Percentiles rank a stretch among this genome's conserved stretches.
These are phyloP conservation scores for Matsumyia berberina DNA, from an alignment of 2,888 invertebrate species.

Conservation along the genomic window DNA sequence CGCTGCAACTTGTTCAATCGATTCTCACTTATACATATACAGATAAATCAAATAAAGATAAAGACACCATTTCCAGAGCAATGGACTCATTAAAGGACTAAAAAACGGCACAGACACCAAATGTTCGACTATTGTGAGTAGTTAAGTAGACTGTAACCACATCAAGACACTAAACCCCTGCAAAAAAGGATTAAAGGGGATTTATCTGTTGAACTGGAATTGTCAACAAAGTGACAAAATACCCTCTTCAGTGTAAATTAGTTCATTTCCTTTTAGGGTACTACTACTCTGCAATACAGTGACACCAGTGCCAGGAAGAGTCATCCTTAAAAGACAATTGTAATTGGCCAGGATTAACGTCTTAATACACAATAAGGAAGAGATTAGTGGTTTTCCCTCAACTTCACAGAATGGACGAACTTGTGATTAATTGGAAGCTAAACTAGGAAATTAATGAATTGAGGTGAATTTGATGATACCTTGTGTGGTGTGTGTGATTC, in stretches of 20 bases:
- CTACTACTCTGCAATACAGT: conserved; percentile 8
- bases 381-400: conserved; percentile 29
- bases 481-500: neutral
- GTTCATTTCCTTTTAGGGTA: conserved; percentile 23
- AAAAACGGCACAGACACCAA: no score
- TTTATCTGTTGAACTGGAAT: conserved; percentile 44
- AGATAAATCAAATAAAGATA: no score
- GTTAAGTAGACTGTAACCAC: neutral
- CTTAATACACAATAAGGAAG: conserved; percentile 53
- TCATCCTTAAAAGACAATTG: conserved; percentile 35
- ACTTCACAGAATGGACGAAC: conserved; percentile 47
- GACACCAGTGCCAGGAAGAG: conserved; percentile 6
- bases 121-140: no score
- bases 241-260: conserved; percentile 44
- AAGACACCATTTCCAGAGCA: no score
- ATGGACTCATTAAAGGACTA: no score
- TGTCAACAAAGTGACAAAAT: conserved; percentile 51
- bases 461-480: neutral
- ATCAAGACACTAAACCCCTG: conserved; percentile 10
- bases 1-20: no score
- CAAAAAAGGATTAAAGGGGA: conserved; percentile 31
- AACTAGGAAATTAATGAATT: neutral
- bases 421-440: conserved; percentile 38
- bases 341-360: conserved; percentile 55
- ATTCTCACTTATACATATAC: no score